Evolutionary conservation across 2,113 vertebrate species (phyloP).

Genomic region (Lycaon pictus): DNA sequence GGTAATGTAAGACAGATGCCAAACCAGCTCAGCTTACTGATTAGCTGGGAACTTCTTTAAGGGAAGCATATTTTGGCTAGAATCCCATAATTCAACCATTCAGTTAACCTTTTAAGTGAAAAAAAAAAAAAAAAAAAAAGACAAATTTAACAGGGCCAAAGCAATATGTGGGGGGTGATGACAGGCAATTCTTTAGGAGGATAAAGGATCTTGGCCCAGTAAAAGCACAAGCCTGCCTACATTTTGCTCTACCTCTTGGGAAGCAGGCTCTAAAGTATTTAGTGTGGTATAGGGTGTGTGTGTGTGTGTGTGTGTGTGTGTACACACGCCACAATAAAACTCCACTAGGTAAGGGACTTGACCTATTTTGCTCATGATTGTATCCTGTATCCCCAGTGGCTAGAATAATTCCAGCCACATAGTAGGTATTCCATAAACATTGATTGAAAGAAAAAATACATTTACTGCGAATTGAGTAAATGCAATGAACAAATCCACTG

Average conservation of each 20-base stretch:
- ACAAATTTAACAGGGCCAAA: conserved; percentile 58
- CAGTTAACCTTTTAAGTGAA: conserved; percentile 68
- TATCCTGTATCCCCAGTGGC: not conserved
- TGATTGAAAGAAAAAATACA: not conserved
- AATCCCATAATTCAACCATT: conserved; percentile 64
- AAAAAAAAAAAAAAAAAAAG: conserved; percentile 71
- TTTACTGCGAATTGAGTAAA: conserved; percentile 11
- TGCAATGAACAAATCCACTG: not conserved
- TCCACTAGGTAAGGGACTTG: not conserved
- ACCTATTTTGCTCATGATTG: conserved; percentile 2
- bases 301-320: not conserved
- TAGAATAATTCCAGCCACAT: not conserved
- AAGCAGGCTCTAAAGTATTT: not conserved
- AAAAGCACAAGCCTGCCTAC: conserved; percentile 44
- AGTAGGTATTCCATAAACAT: not conserved
- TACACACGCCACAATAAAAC: not conserved
- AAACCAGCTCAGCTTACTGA: conserved; percentile 73
- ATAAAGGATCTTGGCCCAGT: not conserved
- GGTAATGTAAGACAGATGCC: conserved; percentile 87
- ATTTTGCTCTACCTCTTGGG: conserved; percentile 22
- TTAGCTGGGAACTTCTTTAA: conserved; percentile 74
- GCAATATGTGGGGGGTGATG: conserved; percentile 52
- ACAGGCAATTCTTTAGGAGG: conserved; percentile 59
- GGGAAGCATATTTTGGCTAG: not conserved
- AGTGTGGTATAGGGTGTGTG: not conserved